Percentiles rank a stretch among this genome's conserved stretches.
phyloP scores from a whole-genome alignment of 2,888 invertebrate genomes.

The Lysandra coridon region DNA sequence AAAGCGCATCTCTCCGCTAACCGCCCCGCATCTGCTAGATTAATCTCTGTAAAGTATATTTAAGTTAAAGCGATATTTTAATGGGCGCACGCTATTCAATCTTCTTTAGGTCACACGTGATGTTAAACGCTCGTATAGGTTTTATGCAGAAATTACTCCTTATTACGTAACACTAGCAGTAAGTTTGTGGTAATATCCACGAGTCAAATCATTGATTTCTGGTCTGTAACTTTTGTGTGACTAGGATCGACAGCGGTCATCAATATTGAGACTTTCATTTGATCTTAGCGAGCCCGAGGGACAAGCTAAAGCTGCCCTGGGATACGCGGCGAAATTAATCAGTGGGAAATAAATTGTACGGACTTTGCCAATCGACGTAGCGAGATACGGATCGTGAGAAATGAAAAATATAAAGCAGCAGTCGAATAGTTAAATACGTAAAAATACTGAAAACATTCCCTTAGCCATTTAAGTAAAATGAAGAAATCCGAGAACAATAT shows the following conservation, averaged over 20 bases:
- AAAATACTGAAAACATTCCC: neutral
- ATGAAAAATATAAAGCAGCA: neutral
- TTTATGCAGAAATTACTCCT: neutral
- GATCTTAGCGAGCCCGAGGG: slow-evolving; percentile 6
- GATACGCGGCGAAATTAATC: neutral
- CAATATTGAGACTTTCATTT: slow-evolving; percentile 12
- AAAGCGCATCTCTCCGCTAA: slow-evolving; percentile 13
- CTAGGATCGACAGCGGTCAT: slow-evolving; percentile 15
- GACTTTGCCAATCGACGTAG: neutral
- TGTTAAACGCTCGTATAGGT: neutral
- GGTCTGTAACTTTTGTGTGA: neutral
- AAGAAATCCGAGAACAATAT: neutral
- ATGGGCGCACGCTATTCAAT: neutral
- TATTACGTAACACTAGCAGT: neutral
- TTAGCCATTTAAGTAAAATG: neutral
- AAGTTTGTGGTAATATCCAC: neutral
- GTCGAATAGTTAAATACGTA: neutral
- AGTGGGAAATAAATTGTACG: slow-evolving; percentile 2
- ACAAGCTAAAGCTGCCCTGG: slow-evolving; percentile 12
- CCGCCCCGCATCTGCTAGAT: slow-evolving; percentile 1
- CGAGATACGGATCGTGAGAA: neutral
- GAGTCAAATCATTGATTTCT: neutral
- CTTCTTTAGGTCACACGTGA: neutral
- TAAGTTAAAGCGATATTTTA: slow-evolving; percentile 11
- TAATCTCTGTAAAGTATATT: slow-evolving; percentile 4